Base-by-base conservation (phyloP, 2,888 invertebrate genomes). In the Tenthredo livida region DNA sequence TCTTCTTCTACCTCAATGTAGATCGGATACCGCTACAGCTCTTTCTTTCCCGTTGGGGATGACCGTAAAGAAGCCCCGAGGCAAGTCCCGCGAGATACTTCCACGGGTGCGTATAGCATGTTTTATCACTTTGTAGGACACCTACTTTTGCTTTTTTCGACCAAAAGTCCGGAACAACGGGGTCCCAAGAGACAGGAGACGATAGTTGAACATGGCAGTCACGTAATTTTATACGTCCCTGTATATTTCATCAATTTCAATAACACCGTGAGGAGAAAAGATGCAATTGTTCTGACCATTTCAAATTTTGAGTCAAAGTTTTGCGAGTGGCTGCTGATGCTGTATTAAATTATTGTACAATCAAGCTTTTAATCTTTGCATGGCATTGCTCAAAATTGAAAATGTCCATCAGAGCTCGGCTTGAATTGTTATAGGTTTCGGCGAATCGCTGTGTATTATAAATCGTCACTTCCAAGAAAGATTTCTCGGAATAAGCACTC, bases 121-220 rank as follows among this genome's bases (percentile, higher is more conserved):
- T 73, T 73, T 73, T 73, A 73, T 73, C 73, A 73, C 73, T 73
- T 29, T 43, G 73, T 73, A 43, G 73, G 43, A 73, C 73, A 73
- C 73, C 73, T 73, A 73, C 21, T 73, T 73, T 73, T 73, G 73
- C 43, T 73, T 43, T 43, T 43, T 73, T n/a, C 10, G 9, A n/a
- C 73, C 73, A 21, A 73, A 15, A 73, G 43, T 25, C 40, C 25
- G 21, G 25, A 73, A 73, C 43, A 73, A 73, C 21, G 40, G 43
- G 4, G 21, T 43, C 73, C 73, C 73, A 43, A 73, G 73, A 43
- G 73, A 73, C 43, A n/a, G 25, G 25, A 25, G 21, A 73, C 73
- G 10, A 73, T 25, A 21, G 43, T 73, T 73, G 43, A 5, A 73
- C 21, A 73, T 43, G 73, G 43, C 21, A n/a, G 73, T 73, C 73